Conservation (phyloP, 1,140 invertebrate genomes). For the Macrobrachium nipponense region DNA sequence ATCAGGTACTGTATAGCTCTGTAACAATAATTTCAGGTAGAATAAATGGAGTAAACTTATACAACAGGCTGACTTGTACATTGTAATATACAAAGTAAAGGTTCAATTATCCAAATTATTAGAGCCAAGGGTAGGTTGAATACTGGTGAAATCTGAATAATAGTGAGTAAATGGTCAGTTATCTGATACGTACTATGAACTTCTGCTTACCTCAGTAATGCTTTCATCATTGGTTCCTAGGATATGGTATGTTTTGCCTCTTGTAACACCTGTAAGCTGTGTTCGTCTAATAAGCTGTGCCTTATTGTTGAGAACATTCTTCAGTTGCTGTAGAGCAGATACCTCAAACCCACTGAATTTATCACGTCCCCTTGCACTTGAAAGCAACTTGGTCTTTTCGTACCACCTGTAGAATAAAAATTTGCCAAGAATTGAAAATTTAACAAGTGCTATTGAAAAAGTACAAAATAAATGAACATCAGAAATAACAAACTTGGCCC, state of each 20-base stretch:
- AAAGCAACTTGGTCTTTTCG: slow-evolving; percentile 83
- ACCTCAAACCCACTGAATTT: slow-evolving; percentile 79
- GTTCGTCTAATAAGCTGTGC: slow-evolving; percentile 82
- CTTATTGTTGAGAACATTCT: slow-evolving; percentile 84
- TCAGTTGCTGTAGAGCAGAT: slow-evolving; percentile 85
- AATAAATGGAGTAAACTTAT: too few relatives aligned
- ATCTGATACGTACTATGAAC: too few relatives aligned
- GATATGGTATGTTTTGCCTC: slow-evolving; percentile 77
- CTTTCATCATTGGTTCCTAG: background rate
- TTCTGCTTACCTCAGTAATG: too few relatives aligned
- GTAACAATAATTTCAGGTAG: too few relatives aligned
- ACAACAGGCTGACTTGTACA: too few relatives aligned
- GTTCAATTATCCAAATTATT: too few relatives aligned
- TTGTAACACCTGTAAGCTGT: slow-evolving; percentile 82
- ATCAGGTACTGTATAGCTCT: too few relatives aligned
- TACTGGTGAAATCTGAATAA: too few relatives aligned
- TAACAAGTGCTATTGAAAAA: slow-evolving; percentile 54
- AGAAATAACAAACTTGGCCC: background rate
- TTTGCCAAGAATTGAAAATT: slow-evolving; percentile 64
- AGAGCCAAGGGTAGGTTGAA: too few relatives aligned
- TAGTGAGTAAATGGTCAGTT: too few relatives aligned
- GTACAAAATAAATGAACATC: slow-evolving; percentile 2
- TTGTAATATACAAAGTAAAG: too few relatives aligned
- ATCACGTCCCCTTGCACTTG: slow-evolving; percentile 72
- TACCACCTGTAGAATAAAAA: slow-evolving; percentile 87